Evolutionary conservation across 2,888 invertebrate species (phyloP), one percentile per base, ranked within the genome.

Genomic region (Sepioteuthis lessoniana): DNA sequence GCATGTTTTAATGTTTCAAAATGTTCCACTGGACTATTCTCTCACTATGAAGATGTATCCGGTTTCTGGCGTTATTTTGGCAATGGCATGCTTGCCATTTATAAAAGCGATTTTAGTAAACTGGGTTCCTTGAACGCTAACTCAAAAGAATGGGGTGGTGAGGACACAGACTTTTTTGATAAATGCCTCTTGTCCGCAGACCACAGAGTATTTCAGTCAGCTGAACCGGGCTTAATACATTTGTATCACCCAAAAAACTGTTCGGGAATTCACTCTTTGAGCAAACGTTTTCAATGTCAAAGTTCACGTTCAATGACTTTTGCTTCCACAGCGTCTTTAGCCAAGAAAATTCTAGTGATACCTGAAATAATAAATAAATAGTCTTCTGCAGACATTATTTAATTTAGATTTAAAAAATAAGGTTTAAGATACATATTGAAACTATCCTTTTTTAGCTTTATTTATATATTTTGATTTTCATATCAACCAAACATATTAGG

Each of bases 21-120:
- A 37, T 90, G 90, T 25, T 3, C 90, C 10, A 16, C 3, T 16
- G 0, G 25, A n/a, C 90, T 0, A n/a, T 90, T 90, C 19, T 21
- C 13, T 37, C 37, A 28, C 90, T 8, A 16, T 16, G 25, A 37
- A 4, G 37, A 90, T 25, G 35, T n/a, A 13, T 50, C 21, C 21
- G 90, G 90, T n/a, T 35, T 90, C 35, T 90, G 90, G 90, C 90
- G 90, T 16, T 90, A 90, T 37, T 90, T 35, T 37, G 90, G 90
- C 37, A 35, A 90, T 21, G 90, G 90, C 35, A 90, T 90, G n/a
- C 35, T 90, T 10, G n/a, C 90, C 16, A 90, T 90, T 10, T 90
- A 90, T 37, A 90, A 90, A 90, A 35, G 35, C n/a, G 90, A 90
- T 31, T 35, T 90, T 19, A 16, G 2, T n/a, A 90, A 90, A 37